Evolutionary conservation across 2,888 invertebrate species (phyloP).

Genomic region (Didymodactylos carnosus): DNA sequence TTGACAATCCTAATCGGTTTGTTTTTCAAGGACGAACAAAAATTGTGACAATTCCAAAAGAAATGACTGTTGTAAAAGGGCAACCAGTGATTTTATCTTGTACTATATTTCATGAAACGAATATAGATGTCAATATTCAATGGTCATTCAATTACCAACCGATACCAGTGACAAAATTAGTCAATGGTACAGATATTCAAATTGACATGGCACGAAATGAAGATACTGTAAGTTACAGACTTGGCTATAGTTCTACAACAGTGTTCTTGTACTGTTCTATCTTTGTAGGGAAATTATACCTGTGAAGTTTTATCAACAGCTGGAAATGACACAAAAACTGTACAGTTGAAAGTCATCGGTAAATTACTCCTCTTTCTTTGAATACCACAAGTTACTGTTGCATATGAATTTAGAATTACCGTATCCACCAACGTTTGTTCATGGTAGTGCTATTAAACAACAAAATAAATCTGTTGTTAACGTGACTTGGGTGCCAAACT

Average conservation of each 20-base stretch:
- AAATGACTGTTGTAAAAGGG: background rate
- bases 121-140: background rate
- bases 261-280: no score
- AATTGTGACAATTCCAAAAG: background rate
- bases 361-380: background rate
- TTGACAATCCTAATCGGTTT: no score
- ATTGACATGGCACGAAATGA: background rate
- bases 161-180: background rate
- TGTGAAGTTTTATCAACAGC: constrained; percentile 68
- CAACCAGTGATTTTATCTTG: background rate
- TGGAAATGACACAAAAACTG: constrained; percentile 56
- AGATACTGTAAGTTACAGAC: background rate
- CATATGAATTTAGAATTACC: background rate
- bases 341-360: background rate
- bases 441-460: background rate
- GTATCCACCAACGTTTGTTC: background rate
- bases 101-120: background rate
- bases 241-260: background rate
- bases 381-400: background rate
- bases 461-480: constrained; percentile 42
- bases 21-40: background rate
- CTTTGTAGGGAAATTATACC: constrained; percentile 54
- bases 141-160: background rate
- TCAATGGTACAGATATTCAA: background rate
- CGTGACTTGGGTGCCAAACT: constrained; percentile 79